Evolutionary conservation across 1,140 invertebrate species (phyloP).

Genomic region (Mya arenaria): DNA sequence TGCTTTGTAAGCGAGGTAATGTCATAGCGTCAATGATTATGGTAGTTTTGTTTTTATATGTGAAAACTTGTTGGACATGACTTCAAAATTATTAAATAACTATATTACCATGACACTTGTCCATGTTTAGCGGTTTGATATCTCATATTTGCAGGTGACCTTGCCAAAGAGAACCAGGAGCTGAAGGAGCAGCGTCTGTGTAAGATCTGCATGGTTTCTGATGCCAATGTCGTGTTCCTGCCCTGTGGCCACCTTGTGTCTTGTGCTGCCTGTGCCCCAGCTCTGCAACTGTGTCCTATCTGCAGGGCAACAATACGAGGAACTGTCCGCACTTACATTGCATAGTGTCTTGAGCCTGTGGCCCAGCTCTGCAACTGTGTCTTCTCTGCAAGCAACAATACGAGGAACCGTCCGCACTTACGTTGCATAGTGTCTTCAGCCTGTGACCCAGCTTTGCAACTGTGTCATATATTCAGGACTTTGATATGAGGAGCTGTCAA

Average conservation of each 20-base stretch:
- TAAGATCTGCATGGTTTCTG: conserved; percentile 95
- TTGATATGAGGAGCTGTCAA: no score
- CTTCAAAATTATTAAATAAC: not conserved
- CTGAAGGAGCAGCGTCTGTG: conserved; percentile 92
- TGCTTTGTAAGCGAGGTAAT: no score
- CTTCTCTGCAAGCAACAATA: conserved; percentile 86
- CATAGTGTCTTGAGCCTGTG: no score
- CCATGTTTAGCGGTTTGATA: not conserved
- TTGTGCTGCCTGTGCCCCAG: conserved; percentile 90
- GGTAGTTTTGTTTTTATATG: not conserved
- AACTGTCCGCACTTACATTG: conserved; percentile 65
- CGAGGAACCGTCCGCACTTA: conserved; percentile 67
- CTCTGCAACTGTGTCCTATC: conserved; percentile 89
- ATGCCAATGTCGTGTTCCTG: conserved; percentile 93
- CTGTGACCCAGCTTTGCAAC: no score
- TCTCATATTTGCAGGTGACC: conserved; percentile 20
- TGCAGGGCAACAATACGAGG: conserved; percentile 83
- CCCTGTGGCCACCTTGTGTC: conserved; percentile 94
- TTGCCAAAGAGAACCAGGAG: conserved; percentile 66
- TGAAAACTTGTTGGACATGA: not conserved
- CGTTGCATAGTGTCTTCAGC: no score
- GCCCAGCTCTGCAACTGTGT: conserved; percentile 88
- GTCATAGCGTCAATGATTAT: not conserved
- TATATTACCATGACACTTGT: not conserved
- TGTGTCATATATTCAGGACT: no score